A percentile compares a stretch with the other conserved stretches of the same genome.
Evolutionary conservation across 2,113 vertebrate genomes (phyloP).

Genomic region (Petrocephalus microphthalmus): DNA sequence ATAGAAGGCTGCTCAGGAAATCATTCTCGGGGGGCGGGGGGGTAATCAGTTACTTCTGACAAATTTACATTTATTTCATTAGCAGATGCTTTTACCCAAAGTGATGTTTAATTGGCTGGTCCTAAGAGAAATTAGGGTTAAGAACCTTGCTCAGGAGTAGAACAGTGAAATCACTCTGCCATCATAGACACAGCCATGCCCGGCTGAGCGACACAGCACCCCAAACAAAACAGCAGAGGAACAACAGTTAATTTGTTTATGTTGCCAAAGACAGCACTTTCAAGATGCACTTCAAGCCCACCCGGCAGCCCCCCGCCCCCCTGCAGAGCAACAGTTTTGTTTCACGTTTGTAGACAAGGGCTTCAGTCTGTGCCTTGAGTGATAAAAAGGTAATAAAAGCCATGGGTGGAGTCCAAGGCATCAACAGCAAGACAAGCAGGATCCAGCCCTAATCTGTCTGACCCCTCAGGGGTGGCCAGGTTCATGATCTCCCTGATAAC

Average conservation of each 20-base stretch:
- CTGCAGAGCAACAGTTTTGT: not conserved
- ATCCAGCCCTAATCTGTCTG: not conserved
- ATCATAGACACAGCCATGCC: not conserved
- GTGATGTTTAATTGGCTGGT: not conserved
- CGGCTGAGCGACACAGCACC: not conserved
- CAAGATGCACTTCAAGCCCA: not conserved
- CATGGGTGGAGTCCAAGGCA: not conserved
- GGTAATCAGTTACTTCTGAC: not conserved
- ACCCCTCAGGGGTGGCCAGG: not conserved
- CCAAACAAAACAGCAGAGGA: not conserved
- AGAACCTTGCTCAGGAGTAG: not conserved
- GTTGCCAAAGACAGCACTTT: not conserved
- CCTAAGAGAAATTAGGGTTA: not conserved
- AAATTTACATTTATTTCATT: not conserved
- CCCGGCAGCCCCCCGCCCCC: not conserved
- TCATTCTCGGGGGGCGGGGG: not conserved
- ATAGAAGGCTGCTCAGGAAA: not conserved
- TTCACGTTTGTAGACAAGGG: not conserved
- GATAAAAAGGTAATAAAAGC: not conserved
- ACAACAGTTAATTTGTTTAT: not conserved
- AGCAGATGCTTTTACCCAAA: not conserved
- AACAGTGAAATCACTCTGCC: not conserved
- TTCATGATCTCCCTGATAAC: slow-evolving; percentile 3
- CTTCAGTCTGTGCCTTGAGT: not conserved
- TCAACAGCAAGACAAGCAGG: not conserved